Conservation (phyloP, 2,113 vertebrate genomes). For the Gobius niger region DNA sequence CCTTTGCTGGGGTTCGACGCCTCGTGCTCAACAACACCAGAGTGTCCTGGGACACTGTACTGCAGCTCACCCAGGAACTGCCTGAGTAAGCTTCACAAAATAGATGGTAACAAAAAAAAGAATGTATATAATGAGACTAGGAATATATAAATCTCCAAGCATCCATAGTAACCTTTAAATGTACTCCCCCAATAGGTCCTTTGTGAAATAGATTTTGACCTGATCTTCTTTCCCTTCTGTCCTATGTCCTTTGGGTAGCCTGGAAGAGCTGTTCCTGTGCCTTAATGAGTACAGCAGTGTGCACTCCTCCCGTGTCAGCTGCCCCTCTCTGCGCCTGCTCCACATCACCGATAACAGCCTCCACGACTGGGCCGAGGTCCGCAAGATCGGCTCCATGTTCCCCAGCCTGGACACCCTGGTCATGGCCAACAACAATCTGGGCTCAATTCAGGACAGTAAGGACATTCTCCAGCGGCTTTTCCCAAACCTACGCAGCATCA, state of each 20-base stretch:
- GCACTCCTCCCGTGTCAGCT: conserved; percentile 84
- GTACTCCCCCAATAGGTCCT: background rate
- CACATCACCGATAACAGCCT: conserved; percentile 98
- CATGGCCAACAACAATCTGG: conserved; percentile 93
- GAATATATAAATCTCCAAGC: too few species aligned
- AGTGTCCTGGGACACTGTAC: conserved; percentile 93
- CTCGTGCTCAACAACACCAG: conserved; percentile 98
- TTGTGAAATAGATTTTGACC: background rate
- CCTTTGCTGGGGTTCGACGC: conserved; percentile 88
- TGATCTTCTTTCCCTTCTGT: background rate
- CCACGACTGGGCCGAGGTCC: conserved; percentile 93
- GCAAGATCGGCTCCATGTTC: conserved; percentile 93
- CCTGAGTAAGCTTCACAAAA: conserved; percentile 81
- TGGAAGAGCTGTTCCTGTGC: conserved; percentile 99
- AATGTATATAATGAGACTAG: background rate
- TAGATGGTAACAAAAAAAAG: too few species aligned
- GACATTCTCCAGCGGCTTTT: conserved; percentile 88
- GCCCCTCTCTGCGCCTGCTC: conserved; percentile 90
- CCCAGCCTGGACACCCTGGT: conserved; percentile 90
- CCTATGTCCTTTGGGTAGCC: conserved; percentile 70
- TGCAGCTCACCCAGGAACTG: conserved; percentile 86
- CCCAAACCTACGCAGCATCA: conserved; percentile 91
- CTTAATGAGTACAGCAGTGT: conserved; percentile 96
- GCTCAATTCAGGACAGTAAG: conserved; percentile 83
- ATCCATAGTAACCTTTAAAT: too few species aligned